Evolutionary conservation across 2,888 invertebrate species (phyloP).

Genomic region (Drosophila limbata): DNA sequence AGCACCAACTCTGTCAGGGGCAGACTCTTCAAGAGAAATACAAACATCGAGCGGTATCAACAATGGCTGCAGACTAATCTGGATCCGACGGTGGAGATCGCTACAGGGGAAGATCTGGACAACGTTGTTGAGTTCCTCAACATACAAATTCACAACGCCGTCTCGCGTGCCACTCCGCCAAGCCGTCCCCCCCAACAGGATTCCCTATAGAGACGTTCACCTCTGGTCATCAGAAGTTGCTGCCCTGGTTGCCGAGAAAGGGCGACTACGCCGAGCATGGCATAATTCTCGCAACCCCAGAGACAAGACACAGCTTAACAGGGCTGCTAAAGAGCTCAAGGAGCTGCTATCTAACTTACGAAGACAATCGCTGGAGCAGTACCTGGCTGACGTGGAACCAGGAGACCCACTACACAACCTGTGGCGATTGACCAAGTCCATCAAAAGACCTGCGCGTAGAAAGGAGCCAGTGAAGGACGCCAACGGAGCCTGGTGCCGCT

Average conservation of each 20-base stretch:
- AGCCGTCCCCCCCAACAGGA: background rate
- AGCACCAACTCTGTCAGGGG: background rate
- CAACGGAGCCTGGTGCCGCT: background rate
- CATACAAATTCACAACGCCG: background rate
- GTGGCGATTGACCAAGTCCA: background rate
- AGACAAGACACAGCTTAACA: background rate
- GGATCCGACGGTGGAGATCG: background rate
- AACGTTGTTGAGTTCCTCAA: background rate
- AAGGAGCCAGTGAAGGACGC: background rate
- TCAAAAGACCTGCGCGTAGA: background rate
- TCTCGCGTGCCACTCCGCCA: background rate
- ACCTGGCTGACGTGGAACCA: background rate
- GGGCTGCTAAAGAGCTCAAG: background rate
- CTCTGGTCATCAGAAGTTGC: conserved; percentile 2
- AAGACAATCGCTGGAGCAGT: background rate
- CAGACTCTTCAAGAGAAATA: background rate
- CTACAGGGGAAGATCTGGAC: background rate
- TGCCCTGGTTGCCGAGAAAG: conserved; percentile 1
- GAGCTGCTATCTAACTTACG: background rate
- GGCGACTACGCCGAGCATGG: conserved; percentile 1
- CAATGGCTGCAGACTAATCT: background rate
- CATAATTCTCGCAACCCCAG: conserved; percentile 3
- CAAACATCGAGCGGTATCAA: background rate
- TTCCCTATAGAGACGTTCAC: background rate
- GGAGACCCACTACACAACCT: conserved; percentile 1